phyloP scores from a whole-genome alignment of 2,888 invertebrate genomes.

The Harpalus rufipes region DNA sequence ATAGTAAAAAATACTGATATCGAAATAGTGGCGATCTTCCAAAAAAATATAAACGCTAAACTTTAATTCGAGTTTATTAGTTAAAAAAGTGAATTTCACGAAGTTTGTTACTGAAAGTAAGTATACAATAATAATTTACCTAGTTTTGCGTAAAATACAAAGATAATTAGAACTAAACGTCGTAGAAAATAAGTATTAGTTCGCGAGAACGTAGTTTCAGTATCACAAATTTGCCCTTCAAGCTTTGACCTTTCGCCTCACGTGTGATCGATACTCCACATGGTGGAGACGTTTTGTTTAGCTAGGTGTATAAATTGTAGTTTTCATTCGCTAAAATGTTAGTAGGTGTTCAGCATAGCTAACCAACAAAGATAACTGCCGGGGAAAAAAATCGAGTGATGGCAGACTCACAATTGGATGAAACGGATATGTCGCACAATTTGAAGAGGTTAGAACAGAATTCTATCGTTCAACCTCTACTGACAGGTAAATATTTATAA shows the following conservation, averaged over 20 bases:
- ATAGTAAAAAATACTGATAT: conserved; percentile 46
- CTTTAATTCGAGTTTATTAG: conserved; percentile 8
- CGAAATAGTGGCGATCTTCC: not conserved
- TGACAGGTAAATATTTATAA: conserved; percentile 85
- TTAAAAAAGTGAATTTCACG: not conserved
- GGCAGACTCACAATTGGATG: conserved; percentile 69
- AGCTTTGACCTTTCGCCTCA: conserved; percentile 69
- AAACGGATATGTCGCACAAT: conserved; percentile 66
- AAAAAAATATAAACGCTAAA: conserved; percentile 24
- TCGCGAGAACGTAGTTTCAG: conserved; percentile 36
- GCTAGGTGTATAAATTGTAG: conserved; percentile 66
- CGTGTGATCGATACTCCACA: conserved; percentile 70
- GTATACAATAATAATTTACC: not conserved
- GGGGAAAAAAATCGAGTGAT: conserved; percentile 34
- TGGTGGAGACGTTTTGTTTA: conserved; percentile 69
- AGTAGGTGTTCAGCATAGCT: conserved; percentile 65
- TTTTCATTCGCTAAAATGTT: conserved; percentile 64
- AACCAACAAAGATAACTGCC: conserved; percentile 52
- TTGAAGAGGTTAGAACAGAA: conserved; percentile 82
- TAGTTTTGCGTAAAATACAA: not conserved
- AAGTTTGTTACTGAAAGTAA: not conserved
- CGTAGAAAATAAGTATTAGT: conserved; percentile 15
- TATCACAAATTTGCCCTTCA: conserved; percentile 69
- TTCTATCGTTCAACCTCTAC: conserved; percentile 92
- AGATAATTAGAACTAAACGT: not conserved